Evolutionary conservation across 92 coral and sea anemone genomes (phyloP).

Genomic region (Phymanthus crucifer): DNA sequence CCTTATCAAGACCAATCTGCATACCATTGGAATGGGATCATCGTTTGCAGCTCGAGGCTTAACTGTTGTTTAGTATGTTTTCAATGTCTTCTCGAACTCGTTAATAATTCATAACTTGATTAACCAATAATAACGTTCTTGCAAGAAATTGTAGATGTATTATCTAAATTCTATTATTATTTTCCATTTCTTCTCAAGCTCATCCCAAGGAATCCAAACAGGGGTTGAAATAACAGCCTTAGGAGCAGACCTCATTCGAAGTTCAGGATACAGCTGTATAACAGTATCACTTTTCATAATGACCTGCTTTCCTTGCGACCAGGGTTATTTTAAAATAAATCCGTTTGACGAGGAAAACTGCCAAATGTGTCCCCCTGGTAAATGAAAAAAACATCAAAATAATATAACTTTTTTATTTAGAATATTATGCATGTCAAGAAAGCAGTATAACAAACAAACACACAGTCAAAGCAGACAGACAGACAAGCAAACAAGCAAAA

Average conservation of each 20-base stretch:
- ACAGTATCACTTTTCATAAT: background rate
- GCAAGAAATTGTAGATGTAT: too few relatives aligned
- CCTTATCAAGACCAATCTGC: background rate
- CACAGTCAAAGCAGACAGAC: too few relatives aligned
- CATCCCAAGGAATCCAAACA: background rate
- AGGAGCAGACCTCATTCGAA: background rate
- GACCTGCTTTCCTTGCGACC: background rate
- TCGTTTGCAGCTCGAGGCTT: background rate
- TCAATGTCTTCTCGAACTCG: background rate
- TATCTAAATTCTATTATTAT: too few relatives aligned
- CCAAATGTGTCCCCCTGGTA: constrained; percentile 26
- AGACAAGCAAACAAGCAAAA: too few relatives aligned
- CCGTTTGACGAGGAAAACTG: constrained; percentile 11
- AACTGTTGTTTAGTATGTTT: background rate
- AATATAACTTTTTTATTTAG: background rate
- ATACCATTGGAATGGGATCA: constrained; percentile 4
- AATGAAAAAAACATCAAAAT: background rate
- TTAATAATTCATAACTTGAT: too few relatives aligned
- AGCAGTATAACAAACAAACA: too few relatives aligned
- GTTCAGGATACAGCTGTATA: background rate
- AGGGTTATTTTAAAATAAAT: background rate
- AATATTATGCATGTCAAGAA: too few relatives aligned
- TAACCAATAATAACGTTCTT: too few relatives aligned
- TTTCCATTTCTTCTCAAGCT: background rate
- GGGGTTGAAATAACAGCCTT: background rate